Conservation (phyloP, 2,888 invertebrate genomes). For the Candidula unifasciata region DNA sequence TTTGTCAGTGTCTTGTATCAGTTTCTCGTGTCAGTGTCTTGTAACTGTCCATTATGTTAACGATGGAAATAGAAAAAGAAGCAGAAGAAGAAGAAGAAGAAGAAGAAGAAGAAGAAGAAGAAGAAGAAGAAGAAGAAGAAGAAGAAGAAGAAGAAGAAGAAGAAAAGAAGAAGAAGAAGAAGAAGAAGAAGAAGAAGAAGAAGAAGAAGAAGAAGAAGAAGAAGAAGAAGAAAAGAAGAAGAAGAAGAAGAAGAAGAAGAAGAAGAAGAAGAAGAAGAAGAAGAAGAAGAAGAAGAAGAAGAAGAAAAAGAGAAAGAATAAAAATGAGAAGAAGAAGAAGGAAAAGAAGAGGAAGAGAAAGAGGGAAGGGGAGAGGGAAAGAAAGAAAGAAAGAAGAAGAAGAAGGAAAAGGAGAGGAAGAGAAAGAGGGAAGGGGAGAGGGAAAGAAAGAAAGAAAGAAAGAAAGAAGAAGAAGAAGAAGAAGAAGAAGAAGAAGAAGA, state of each 20-base stretch:
- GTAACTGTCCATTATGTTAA: too few relatives aligned
- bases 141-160: neutral
- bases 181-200: neutral
- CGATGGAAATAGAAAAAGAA: too few relatives aligned
- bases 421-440: neutral
- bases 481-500: neutral
- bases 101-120: neutral
- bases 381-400: neutral
- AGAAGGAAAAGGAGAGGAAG: neutral
- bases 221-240: neutral
- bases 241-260: neutral
- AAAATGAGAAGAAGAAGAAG: neutral
- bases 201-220: neutral
- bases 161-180: conserved; percentile 3
- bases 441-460: neutral
- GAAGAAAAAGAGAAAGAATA: neutral
- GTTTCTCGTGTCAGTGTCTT: too few relatives aligned
- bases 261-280: neutral
- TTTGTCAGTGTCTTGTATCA: too few relatives aligned
- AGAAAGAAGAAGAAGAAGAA: neutral
- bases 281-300: neutral
- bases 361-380: neutral
- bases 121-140: neutral
- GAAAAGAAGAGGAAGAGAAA: neutral
- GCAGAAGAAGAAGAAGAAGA: too few relatives aligned